A percentile compares a stretch with the other conserved stretches of the same genome.
phyloP scores from a whole-genome alignment of 2,888 invertebrate species.

The Dione vanillae region DNA sequence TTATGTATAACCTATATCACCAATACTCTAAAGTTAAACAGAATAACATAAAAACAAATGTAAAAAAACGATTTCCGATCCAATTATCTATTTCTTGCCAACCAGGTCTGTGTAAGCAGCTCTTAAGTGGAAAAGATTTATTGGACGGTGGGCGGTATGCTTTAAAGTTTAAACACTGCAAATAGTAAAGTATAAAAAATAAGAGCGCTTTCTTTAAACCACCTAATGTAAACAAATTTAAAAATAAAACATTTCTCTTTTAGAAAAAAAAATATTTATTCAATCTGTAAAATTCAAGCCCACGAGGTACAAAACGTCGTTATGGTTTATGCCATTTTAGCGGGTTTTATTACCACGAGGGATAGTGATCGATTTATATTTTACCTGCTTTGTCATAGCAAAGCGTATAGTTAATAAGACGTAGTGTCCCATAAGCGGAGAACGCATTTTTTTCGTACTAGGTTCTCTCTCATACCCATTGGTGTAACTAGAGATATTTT shows the following conservation, averaged over 20 bases:
- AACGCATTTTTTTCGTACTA: too few species aligned
- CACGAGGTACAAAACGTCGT: too few species aligned
- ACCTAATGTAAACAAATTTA: background rate
- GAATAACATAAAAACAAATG: slow-evolving; percentile 21
- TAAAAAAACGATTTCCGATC: slow-evolving; percentile 41
- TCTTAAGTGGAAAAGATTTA: slow-evolving; percentile 54
- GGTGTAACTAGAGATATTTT: too few species aligned
- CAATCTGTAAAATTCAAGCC: too few species aligned
- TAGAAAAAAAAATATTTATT: too few species aligned
- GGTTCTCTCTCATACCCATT: too few species aligned
- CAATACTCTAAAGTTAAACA: background rate
- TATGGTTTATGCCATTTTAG: too few species aligned
- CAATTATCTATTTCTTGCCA: slow-evolving; percentile 42
- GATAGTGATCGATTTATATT: too few species aligned
- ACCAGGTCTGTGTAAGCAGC: slow-evolving; percentile 53
- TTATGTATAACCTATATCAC: background rate
- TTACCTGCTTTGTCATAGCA: too few species aligned
- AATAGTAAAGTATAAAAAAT: background rate
- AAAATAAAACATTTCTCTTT: background rate
- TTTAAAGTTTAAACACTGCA: slow-evolving; percentile 26
- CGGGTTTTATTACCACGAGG: too few species aligned
- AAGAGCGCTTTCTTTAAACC: background rate
- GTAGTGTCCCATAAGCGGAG: too few species aligned
- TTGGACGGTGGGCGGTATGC: slow-evolving; percentile 40
- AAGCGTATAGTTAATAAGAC: too few species aligned